Evolutionary conservation across 2,888 invertebrate genomes (phyloP).

Genomic region (Phasia obesa): DNA sequence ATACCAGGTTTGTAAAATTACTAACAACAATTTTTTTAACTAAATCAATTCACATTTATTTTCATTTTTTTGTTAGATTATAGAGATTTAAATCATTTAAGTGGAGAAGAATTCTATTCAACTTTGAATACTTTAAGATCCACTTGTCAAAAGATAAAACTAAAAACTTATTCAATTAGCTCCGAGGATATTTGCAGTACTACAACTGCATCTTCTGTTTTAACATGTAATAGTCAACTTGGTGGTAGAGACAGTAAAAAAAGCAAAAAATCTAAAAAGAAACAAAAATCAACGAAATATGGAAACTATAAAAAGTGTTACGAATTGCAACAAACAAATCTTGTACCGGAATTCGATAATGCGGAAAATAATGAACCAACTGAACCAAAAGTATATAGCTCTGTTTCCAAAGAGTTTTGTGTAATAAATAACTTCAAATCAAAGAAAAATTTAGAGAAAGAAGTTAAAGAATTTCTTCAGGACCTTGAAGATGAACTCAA

Average conservation of each 20-base stretch:
- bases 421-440: conserved; percentile 68
- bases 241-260: conserved; percentile 35
- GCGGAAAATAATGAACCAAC: not conserved
- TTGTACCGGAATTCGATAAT: not conserved
- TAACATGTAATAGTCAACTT: conserved; percentile 45
- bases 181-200: conserved; percentile 69
- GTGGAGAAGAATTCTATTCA: conserved; percentile 89
- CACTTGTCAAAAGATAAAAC: conserved; percentile 77
- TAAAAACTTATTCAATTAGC: conserved; percentile 68
- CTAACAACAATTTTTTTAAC: not conserved
- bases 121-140: conserved; percentile 84
- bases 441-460: conserved; percentile 75
- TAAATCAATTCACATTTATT: conserved; percentile 35
- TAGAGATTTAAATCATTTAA: conserved; percentile 89
- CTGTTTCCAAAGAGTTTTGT: conserved; percentile 12
- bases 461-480: conserved; percentile 75
- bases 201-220: conserved; percentile 64
- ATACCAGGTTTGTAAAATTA: conserved; percentile 84
- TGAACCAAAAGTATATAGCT: conserved; percentile 8
- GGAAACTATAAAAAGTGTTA: not conserved
- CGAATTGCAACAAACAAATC: not conserved
- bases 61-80: no score
- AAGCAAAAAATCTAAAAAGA: conserved; percentile 71
- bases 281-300: conserved; percentile 39
- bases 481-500: conserved; percentile 74